Evolutionary conservation across 2,797 vertebrate genomes (phyloP).

Genomic region (Phaenicophaeus curvirostris): DNA sequence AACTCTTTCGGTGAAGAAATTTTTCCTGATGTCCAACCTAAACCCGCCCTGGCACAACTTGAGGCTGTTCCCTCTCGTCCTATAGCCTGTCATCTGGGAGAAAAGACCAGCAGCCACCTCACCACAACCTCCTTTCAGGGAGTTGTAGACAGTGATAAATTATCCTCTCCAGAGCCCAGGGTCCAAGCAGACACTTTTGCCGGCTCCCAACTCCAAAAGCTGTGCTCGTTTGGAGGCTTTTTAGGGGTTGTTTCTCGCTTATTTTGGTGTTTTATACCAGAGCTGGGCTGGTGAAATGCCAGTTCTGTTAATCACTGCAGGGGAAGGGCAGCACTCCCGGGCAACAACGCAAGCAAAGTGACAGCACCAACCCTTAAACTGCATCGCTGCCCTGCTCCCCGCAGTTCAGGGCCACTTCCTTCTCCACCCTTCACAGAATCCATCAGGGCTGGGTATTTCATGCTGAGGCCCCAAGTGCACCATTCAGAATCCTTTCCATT

Average conservation of each 20-base stretch:
- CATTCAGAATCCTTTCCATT: not conserved
- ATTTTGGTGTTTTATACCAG: not conserved
- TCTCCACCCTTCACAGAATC: not conserved
- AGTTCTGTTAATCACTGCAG: not conserved
- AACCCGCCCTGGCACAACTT: no score
- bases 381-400: fast-evolving
- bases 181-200: not conserved
- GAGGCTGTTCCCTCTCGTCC: no score
- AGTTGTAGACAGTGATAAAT: not conserved
- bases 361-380: not conserved
- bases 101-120: no score
- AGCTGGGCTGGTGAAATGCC: not conserved
- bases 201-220: not conserved
- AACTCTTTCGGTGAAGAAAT: no score
- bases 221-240: fast-evolving
- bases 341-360: not conserved
- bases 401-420: fast-evolving
- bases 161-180: not conserved
- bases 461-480: not conserved
- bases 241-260: not conserved
- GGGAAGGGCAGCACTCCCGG: not conserved
- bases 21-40: no score
- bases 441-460: not conserved
- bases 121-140: no score
- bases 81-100: no score